Evolutionary conservation across 2,888 invertebrate species (phyloP), one percentile per base, ranked within the genome.

Genomic region (Platynereis dumerilii): DNA sequence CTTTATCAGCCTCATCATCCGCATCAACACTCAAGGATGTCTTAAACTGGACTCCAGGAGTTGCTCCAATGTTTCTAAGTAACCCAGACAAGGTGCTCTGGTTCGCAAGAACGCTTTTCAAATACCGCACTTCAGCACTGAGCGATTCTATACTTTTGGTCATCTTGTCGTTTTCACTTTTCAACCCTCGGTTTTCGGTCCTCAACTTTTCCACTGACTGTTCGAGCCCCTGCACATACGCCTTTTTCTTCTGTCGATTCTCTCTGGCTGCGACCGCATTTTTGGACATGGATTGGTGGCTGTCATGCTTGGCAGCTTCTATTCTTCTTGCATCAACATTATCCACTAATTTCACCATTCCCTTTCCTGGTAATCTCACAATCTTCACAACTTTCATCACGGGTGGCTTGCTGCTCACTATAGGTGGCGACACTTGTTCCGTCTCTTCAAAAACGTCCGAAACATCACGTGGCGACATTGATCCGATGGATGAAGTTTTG

Each of bases 231-330:
- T 75, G 70, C 0, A 80, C 72, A 54, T 77, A 78, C 0, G 61
- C 69, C 71, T 80, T 80, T 66, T 80, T 80, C 71, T 74, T 78
- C 66, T 77, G 74, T 3, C 80, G 69, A 61, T 80, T 78, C 7
- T 76, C 39, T 68, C 77, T 76, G 1, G 80, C 80, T 56, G 77
- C 76, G 17, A 74, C 61, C 17, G 79, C 80, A 74, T 79, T 79
- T 64, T 79, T 79, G 52, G 64, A 64, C 64, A 64, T 63, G 45
- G 52, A 63, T 20, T 34, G 48, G n/a, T n/a, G n/a, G 20, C 3
- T 42, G 5, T 28, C 52, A 12, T 59, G 2, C 12, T 12, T 34
- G 5, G 34, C 34, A 34, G 5, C 34, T 34, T 34, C 34, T 7
- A 34, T 12, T 34, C 34, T 34, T 34, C 34, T 34, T 5, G 34